Evolutionary conservation across 2,113 vertebrate genomes (phyloP).

Genomic region (Callospermophilus lateralis): DNA sequence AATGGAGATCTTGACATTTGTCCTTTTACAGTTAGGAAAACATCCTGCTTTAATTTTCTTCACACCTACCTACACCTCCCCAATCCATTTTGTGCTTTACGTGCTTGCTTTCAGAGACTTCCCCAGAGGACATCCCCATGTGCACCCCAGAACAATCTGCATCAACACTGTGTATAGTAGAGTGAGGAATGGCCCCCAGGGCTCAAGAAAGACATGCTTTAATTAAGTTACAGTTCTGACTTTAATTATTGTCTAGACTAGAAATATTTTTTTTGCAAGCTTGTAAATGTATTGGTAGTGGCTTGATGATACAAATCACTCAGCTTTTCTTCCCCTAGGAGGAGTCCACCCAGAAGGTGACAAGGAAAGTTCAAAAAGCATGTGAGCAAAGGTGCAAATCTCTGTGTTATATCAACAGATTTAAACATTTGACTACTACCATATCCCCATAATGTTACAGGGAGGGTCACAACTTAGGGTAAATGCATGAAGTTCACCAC

Average conservation of each 20-base stretch:
- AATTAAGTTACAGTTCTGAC: slow-evolving; percentile 73
- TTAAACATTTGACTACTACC: neutral
- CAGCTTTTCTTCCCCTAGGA: slow-evolving; percentile 44
- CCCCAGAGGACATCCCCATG: neutral
- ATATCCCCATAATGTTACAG: neutral
- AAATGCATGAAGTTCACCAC: neutral
- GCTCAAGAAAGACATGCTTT: slow-evolving; percentile 69
- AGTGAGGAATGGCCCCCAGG: slow-evolving; percentile 33
- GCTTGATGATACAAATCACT: slow-evolving; percentile 44
- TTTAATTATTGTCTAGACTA: slow-evolving; percentile 80
- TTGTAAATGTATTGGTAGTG: neutral
- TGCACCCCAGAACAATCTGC: neutral
- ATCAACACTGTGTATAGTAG: neutral
- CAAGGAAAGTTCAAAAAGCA: neutral
- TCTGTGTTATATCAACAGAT: neutral
- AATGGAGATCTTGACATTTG: neutral
- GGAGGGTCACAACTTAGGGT: neutral
- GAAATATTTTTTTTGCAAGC: slow-evolving; percentile 64
- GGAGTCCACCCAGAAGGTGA: slow-evolving; percentile 28
- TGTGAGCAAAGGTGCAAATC: neutral
- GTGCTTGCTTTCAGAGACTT: neutral
- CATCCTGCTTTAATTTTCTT: neutral
- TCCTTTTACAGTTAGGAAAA: neutral
- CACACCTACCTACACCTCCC: neutral
- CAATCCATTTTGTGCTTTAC: neutral